These are phyloP conservation scores for Neotoma lepida DNA, from an alignment of 2,113 vertebrate genomes.

Conservation along the genomic window DNA sequence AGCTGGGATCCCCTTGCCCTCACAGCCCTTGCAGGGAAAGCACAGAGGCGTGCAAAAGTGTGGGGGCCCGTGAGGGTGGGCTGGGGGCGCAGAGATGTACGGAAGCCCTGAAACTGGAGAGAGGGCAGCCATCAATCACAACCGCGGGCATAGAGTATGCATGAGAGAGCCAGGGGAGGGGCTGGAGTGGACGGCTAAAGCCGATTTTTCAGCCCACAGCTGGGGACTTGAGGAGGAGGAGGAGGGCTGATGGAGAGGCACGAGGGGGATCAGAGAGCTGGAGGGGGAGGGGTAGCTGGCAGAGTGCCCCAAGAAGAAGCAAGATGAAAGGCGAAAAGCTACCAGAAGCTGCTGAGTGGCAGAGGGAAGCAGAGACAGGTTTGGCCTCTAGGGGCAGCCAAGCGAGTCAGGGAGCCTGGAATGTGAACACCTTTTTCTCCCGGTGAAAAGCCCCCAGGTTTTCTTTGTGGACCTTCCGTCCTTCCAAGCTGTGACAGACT, in stretches of 20 bases:
- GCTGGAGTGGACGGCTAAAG: background rate
- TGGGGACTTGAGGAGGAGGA: background rate
- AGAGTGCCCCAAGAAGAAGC: background rate
- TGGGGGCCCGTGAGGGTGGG: background rate
- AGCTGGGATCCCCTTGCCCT: background rate
- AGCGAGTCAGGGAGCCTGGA: background rate
- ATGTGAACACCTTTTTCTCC: background rate
- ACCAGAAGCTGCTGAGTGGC: background rate
- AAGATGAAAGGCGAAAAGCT: constrained; percentile 27
- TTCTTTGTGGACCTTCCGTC: background rate
- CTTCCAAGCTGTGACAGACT: background rate
- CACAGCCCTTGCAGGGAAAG: background rate
- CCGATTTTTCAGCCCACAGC: background rate
- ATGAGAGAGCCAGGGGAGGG: background rate
- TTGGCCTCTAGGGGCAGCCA: background rate
- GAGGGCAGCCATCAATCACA: constrained; percentile 5
- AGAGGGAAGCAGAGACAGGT: background rate
- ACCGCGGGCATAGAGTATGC: constrained; percentile 18
- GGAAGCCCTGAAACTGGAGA: background rate
- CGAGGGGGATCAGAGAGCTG: background rate
- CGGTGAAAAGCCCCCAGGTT: background rate
- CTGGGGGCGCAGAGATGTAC: background rate
- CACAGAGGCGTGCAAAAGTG: background rate
- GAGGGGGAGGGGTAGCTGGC: background rate
- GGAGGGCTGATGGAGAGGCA: background rate